phyloP scores from a whole-genome alignment of 2,113 vertebrate species.

The Delphinus delphis region DNA sequence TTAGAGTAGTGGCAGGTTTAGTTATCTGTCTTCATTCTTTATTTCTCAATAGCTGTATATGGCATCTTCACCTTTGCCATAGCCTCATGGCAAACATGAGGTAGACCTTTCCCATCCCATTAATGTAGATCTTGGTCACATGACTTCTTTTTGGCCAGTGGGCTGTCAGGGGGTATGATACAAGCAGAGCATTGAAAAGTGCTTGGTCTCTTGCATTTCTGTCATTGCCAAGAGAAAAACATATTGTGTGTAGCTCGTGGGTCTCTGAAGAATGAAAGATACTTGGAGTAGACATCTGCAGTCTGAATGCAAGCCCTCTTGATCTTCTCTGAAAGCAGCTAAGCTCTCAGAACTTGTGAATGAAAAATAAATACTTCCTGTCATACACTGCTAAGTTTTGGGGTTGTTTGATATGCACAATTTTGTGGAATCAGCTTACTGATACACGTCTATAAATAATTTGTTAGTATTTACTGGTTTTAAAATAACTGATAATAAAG shows the following conservation, averaged over 20 bases:
- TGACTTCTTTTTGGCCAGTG: not conserved
- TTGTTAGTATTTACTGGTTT: not conserved
- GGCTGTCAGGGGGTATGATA: too few relatives aligned
- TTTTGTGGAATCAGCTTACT: not conserved
- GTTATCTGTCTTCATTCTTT: not conserved
- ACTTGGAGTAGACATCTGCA: not conserved
- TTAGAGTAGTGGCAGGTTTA: not conserved
- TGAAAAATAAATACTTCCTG: not conserved
- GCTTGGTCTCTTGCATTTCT: not conserved
- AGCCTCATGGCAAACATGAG: not conserved
- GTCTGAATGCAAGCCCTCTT: not conserved
- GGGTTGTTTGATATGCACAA: not conserved
- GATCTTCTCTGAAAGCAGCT: not conserved
- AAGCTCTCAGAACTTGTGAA: not conserved
- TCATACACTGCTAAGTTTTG: not conserved
- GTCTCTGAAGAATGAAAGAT: not conserved
- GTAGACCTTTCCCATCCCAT: not conserved
- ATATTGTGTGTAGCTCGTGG: accelerated
- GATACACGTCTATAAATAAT: not conserved
- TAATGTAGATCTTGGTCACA: not conserved
- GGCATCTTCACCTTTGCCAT: not conserved
- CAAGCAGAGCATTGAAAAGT: not conserved
- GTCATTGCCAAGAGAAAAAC: not conserved
- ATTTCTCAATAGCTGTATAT: not conserved
- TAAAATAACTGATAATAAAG: not conserved